These are phyloP conservation scores for Bryconaethiops microstoma DNA, from an alignment of 2,797 vertebrate species.

Conservation along the genomic window DNA sequence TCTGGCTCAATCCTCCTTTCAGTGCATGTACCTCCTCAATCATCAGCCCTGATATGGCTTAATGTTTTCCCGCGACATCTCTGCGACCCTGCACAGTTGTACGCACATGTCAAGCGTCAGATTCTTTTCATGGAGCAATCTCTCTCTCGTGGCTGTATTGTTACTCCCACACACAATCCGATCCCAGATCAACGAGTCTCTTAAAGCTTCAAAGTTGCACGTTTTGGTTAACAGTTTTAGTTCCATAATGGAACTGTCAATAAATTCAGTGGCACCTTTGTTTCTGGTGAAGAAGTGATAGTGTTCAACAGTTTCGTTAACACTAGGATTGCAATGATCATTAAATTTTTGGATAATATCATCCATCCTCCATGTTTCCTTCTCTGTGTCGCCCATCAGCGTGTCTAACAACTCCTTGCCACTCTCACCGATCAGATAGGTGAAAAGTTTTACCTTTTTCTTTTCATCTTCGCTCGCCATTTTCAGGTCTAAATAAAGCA, in stretches of 20 bases:
- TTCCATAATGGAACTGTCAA: conserved; percentile 12
- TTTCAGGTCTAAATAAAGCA: no score
- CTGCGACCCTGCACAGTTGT: not conserved
- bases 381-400: not conserved
- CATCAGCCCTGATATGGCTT: no score
- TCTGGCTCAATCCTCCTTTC: no score
- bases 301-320: conserved; percentile 23
- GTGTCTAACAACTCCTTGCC: conserved; percentile 14
- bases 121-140: no score
- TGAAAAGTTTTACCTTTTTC: conserved; percentile 39
- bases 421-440: conserved; percentile 34
- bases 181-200: not conserved
- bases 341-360: conserved; percentile 22
- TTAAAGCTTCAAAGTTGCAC: not conserved
- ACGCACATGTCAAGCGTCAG: no score
- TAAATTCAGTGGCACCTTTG: not conserved
- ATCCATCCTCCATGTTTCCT: not conserved
- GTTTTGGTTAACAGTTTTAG: not conserved
- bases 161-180: not conserved
- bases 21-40: no score
- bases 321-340: conserved; percentile 28
- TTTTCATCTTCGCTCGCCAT: no score
- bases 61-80: not conserved
- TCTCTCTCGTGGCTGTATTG: not conserved
- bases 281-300: conserved; percentile 26